Percentiles rank a stretch among this genome's conserved stretches.
These are phyloP conservation scores for Heterohyrax brucei DNA, from an alignment of 2,797 vertebrate species.

Conservation along the genomic window DNA sequence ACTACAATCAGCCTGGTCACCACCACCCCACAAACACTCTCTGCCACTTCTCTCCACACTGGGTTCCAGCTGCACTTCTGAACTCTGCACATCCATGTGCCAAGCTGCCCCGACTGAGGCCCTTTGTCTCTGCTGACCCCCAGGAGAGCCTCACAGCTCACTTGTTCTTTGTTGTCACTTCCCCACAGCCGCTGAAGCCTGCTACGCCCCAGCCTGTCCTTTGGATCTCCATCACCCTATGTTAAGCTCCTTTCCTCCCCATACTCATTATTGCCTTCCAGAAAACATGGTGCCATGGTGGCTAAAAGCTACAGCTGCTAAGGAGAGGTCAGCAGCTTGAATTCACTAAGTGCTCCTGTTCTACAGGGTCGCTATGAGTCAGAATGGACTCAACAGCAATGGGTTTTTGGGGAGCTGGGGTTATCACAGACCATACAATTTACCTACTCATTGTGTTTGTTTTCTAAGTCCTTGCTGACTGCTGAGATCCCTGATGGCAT, in stretches of 20 bases:
- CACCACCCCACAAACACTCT: not conserved
- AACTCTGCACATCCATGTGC: too few species aligned
- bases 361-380: too few species aligned
- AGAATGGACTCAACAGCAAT: too few species aligned
- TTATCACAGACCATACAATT: not conserved
- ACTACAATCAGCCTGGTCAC: not conserved
- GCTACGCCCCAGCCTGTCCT: rapidly evolving
- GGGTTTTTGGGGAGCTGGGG: too few species aligned
- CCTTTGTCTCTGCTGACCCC: too few species aligned
- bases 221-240: not conserved
- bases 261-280: not conserved
- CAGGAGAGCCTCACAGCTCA: rapidly evolving
- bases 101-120: rapidly evolving
- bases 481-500: too few species aligned
- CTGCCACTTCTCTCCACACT: not conserved
- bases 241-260: not conserved
- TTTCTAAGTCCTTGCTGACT: not conserved
- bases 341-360: too few species aligned
- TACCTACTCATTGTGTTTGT: not conserved
- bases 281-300: too few species aligned
- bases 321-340: too few species aligned
- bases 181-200: rapidly evolving
- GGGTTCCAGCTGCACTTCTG: not conserved
- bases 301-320: too few species aligned
- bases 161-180: not conserved